These are phyloP conservation scores for Drosophila jambulina DNA, from an alignment of 1,140 invertebrate genomes.

Conservation along the genomic window DNA sequence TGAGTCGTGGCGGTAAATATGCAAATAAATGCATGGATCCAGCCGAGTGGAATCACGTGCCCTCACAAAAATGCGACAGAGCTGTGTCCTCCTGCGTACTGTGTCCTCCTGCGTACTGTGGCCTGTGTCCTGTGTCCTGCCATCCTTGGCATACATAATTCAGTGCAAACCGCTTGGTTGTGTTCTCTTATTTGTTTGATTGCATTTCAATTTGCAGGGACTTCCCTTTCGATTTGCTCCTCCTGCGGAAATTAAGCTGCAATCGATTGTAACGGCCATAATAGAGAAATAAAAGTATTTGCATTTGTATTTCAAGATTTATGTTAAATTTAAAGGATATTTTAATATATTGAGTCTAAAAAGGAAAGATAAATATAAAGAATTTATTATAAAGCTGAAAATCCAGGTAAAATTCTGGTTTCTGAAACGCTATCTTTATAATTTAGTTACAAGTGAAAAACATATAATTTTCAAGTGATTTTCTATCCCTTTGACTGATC, in stretches of 20 bases:
- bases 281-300: constrained; percentile 8
- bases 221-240: constrained; percentile 8
- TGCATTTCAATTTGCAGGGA: constrained; percentile 60
- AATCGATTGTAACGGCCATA: background rate
- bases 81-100: constrained; percentile 13
- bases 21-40: constrained; percentile 69
- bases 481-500: background rate
- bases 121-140: constrained; percentile 13
- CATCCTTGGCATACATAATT: constrained; percentile 64
- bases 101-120: constrained; percentile 24
- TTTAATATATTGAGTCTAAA: background rate
- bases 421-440: background rate
- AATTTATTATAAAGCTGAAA: too few relatives aligned
- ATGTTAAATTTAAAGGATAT: background rate
- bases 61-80: constrained; percentile 34
- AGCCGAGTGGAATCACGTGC: constrained; percentile 66
- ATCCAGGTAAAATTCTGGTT: too few relatives aligned
- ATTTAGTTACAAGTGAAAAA: background rate
- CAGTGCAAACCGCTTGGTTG: constrained; percentile 28
- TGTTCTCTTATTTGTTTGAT: constrained; percentile 58
- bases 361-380: background rate
- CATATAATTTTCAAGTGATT: background rate
- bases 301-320: constrained; percentile 7
- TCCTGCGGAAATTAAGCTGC: constrained; percentile 68
- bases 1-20: constrained; percentile 63